Base-by-base conservation (phyloP, 2,797 vertebrate species). In the Buphagus erythrorhynchus region DNA sequence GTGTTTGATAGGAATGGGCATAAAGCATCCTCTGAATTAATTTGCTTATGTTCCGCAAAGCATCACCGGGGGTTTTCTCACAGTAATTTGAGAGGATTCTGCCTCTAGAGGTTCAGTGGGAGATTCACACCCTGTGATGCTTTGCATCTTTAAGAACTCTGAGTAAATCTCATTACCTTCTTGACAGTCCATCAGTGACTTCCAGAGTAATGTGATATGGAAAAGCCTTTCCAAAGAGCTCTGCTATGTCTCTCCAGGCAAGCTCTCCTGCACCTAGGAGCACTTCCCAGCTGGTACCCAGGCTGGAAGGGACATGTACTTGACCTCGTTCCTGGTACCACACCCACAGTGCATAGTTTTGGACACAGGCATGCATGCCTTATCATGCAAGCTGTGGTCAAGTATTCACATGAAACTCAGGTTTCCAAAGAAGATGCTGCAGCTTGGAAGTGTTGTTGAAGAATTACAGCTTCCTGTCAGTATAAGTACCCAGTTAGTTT, bases 381-480 rank as follows among this genome's bases (percentile, higher is more conserved):
- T 79, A 21, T 76, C 90, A 26, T 51, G 81, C 94, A 90, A 93
- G 77, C 9, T 85, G 57, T 68, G 84, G 91, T 59, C 71, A 59
- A 58, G 49, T 19, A 35, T 22, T 71, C 88, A 31, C 42, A 36
- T 2, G 35, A 91, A 91, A 79, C 38, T 15, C 61, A 6, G 29
- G n/a, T 80, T 84, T 94, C 93, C 45, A 33, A 35, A 38, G 81
- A 94, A 95, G 84, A 92, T 45, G 85, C 52, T 82, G 54, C 36
- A 10, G 59, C 57, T 61, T 88, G 16, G 7, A 62, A 83, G 24
- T 62, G 73, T 42, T 69, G 75, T 31, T 52, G 49, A 87, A 90
- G 77, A 87, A 75, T 76, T 28, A 5, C 66, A 73, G 52, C 59
- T 93, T 95, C 76, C 88, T 81, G 26, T 26, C 51, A n/a, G 4